Evolutionary conservation across 2,888 invertebrate genomes (phyloP).

Genomic region (Apoda limacodes): DNA sequence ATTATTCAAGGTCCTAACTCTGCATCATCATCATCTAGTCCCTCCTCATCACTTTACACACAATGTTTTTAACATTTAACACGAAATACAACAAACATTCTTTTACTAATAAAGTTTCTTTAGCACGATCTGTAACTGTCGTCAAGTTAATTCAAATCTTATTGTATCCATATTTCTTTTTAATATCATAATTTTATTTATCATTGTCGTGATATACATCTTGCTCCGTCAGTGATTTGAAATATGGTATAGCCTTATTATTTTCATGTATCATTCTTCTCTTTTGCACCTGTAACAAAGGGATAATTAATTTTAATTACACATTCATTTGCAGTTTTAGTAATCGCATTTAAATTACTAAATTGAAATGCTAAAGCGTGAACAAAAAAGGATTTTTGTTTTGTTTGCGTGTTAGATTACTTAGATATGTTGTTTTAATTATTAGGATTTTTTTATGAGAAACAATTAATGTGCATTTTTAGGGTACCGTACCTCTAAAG

Average conservation of each 20-base stretch:
- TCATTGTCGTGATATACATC: slow-evolving; percentile 28
- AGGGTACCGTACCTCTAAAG: too few relatives aligned
- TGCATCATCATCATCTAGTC: slow-evolving; percentile 18
- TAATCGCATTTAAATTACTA: slow-evolving; percentile 30
- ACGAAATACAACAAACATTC: background rate
- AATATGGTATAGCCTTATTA: slow-evolving; percentile 15
- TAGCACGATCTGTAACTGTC: slow-evolving; percentile 18
- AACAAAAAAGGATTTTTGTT: slow-evolving; percentile 28
- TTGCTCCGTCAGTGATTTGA: slow-evolving; percentile 27
- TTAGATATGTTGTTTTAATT: too few relatives aligned
- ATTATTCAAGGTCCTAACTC: slow-evolving; percentile 48
- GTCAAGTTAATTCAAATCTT: slow-evolving; percentile 56
- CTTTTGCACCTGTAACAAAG: slow-evolving; percentile 51
- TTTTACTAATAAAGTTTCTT: too few relatives aligned
- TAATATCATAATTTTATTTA: slow-evolving; percentile 32
- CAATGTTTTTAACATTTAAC: slow-evolving; percentile 7
- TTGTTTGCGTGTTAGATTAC: slow-evolving; percentile 32
- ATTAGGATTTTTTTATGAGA: too few relatives aligned
- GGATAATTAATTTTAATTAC: slow-evolving; percentile 30
- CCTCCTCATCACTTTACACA: slow-evolving; percentile 16
- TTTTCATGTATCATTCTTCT: slow-evolving; percentile 26
- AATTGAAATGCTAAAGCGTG: slow-evolving; percentile 29
- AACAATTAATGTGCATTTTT: too few relatives aligned
- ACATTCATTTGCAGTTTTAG: slow-evolving; percentile 28
- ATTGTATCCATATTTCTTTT: slow-evolving; percentile 38